Conservation (phyloP, 2,888 invertebrate genomes). For the Eupeodes latifasciatus region DNA sequence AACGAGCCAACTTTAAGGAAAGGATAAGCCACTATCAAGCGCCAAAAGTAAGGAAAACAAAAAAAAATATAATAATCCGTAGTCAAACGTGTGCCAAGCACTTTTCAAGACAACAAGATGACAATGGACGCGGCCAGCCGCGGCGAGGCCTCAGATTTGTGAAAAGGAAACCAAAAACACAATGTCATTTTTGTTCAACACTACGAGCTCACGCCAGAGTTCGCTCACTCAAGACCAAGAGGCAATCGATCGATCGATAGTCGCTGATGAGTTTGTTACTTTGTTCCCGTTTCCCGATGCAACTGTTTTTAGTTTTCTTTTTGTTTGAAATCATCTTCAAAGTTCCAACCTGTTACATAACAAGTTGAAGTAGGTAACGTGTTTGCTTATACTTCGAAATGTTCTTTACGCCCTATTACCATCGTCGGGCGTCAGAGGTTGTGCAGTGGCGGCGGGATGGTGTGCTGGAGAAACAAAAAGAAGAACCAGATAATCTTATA, state of each 20-base stretch:
- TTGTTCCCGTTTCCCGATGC: not conserved
- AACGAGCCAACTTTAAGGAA: constrained; percentile 61
- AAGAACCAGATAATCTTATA: constrained; percentile 23
- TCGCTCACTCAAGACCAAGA: constrained; percentile 27
- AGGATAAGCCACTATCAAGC: constrained; percentile 64
- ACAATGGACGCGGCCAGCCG: not conserved
- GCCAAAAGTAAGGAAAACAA: constrained; percentile 32
- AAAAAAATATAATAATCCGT: constrained; percentile 65
- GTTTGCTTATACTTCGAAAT: constrained; percentile 64
- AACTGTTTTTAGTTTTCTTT: not conserved
- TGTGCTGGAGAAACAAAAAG: not conserved
- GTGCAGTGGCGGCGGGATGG: not conserved
- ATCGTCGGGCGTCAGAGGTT: not conserved
- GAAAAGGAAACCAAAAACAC: constrained; percentile 3
- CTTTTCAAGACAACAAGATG: constrained; percentile 1
- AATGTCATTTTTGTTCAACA: constrained; percentile 19
- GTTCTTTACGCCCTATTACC: constrained; percentile 70
- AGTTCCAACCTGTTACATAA: constrained; percentile 68
- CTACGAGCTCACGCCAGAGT: constrained; percentile 23
- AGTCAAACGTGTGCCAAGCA: constrained; percentile 67
- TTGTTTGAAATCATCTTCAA: constrained; percentile 48
- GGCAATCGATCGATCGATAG: constrained; percentile 56
- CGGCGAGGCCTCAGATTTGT: not conserved
- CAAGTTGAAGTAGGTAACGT: constrained; percentile 58
- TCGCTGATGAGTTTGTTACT: constrained; percentile 19